phyloP scores from a whole-genome alignment of 2,797 vertebrate species.

The Perdix hodgsoniae region DNA sequence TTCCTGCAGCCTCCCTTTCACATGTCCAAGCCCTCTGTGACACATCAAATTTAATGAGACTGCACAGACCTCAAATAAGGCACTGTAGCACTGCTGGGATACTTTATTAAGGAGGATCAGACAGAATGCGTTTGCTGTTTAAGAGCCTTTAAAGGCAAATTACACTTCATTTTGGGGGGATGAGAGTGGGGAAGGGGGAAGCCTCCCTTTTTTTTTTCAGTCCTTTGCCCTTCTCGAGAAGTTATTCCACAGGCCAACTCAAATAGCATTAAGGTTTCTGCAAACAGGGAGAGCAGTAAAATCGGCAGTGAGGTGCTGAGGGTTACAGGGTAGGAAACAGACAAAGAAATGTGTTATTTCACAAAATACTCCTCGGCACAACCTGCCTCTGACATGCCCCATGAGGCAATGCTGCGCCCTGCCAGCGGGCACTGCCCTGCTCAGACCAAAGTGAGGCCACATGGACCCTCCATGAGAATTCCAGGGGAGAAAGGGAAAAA shows the following conservation, averaged over 20 bases:
- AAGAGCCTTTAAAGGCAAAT: slow-evolving; percentile 77
- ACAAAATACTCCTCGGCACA: neutral
- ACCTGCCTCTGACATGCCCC: slow-evolving; percentile 14
- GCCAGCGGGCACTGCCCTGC: slow-evolving; percentile 31
- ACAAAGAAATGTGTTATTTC: slow-evolving; percentile 49
- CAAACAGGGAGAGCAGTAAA: slow-evolving; percentile 21
- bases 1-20: slow-evolving; percentile 79
- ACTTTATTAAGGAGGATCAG: slow-evolving; percentile 81
- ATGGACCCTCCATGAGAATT: neutral
- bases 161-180: slow-evolving; percentile 61
- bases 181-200: slow-evolving; percentile 14
- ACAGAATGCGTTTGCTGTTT: slow-evolving; percentile 73
- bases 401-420: neutral
- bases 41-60: slow-evolving; percentile 85
- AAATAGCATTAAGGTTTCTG: slow-evolving; percentile 55
- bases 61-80: slow-evolving; percentile 79
- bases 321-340: neutral
- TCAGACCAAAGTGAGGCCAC: neutral
- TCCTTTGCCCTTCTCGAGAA: neutral
- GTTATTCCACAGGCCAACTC: slow-evolving; percentile 35
- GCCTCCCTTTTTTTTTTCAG: slow-evolving; percentile 19
- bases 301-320: neutral
- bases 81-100: slow-evolving; percentile 70
- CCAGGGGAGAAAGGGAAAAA: neutral
- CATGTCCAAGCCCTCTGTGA: slow-evolving; percentile 78